Conservation (phyloP, 2,888 invertebrate species). For the Campoletis raptor region DNA sequence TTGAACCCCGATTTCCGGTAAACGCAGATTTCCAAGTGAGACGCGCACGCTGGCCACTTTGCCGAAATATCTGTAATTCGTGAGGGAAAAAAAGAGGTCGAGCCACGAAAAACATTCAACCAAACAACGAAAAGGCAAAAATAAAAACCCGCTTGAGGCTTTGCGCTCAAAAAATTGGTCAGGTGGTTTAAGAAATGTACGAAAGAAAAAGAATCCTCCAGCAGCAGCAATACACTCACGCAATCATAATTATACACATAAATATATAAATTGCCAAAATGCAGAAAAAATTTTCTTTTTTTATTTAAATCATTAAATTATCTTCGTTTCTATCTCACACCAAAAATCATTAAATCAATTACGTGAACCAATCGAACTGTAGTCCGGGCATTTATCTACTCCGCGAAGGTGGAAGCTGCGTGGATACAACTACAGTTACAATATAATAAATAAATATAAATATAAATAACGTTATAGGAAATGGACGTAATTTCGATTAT, state of each 20-base stretch:
- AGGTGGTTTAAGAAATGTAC: conserved; percentile 22
- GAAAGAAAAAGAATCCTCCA: conserved; percentile 31
- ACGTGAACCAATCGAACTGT: not conserved
- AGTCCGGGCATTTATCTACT: not conserved
- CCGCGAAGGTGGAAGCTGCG: not conserved
- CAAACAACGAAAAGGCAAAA: not conserved
- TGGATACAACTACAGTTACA: not conserved
- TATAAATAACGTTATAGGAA: not conserved
- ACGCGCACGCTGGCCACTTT: conserved; percentile 15
- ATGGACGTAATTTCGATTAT: not conserved
- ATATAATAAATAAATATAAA: not conserved
- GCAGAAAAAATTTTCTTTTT: not conserved
- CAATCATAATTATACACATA: conserved; percentile 31
- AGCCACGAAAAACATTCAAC: not conserved
- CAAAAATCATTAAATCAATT: not conserved
- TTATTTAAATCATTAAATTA: not conserved
- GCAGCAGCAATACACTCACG: conserved; percentile 33
- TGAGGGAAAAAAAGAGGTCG: conserved; percentile 1
- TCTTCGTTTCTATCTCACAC: not conserved
- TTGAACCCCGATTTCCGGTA: conserved; percentile 25
- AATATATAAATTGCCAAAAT: not conserved
- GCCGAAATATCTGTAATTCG: conserved; percentile 40
- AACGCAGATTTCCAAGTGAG: conserved; percentile 6
- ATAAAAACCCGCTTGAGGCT: conserved; percentile 14
- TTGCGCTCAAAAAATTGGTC: conserved; percentile 22